These are phyloP conservation scores for Atrichornis clamosus DNA, from an alignment of 2,113 vertebrate species.

Conservation along the genomic window DNA sequence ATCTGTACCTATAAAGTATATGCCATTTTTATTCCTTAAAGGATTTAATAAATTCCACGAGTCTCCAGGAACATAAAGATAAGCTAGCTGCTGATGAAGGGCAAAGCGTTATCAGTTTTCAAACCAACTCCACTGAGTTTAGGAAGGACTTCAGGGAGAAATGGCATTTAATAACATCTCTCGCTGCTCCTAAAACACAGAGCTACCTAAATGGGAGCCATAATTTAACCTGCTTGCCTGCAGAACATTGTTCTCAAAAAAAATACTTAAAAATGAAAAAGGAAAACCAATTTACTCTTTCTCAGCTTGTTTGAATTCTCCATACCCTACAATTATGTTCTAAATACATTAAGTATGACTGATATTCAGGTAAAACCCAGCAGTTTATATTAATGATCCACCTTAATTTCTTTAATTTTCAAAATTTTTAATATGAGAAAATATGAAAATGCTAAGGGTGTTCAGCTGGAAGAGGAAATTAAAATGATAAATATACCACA, in stretches of 20 bases:
- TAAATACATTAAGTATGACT: conserved; percentile 25
- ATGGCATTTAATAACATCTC: not conserved
- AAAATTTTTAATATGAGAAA: not conserved
- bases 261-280: conserved; percentile 34
- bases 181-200: not conserved
- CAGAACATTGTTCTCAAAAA: not conserved
- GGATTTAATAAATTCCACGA: conserved; percentile 38
- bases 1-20: not conserved
- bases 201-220: not conserved
- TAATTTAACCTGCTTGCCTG: conserved; percentile 25
- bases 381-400: not conserved
- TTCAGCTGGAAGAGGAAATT: not conserved
- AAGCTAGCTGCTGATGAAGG: conserved; percentile 13
- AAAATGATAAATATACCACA: not conserved
- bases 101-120: not conserved
- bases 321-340: conserved; percentile 15
- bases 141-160: not conserved
- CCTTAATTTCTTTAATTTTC: not conserved
- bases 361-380: not conserved
- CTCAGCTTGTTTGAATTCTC: conserved; percentile 31
- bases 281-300: conserved; percentile 47
- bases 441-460: not conserved
- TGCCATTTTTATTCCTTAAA: conserved; percentile 11
- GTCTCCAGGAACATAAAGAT: conserved; percentile 13
- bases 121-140: not conserved